Conservation (phyloP, 2,888 invertebrate species). For the Tiliacea citrago region DNA sequence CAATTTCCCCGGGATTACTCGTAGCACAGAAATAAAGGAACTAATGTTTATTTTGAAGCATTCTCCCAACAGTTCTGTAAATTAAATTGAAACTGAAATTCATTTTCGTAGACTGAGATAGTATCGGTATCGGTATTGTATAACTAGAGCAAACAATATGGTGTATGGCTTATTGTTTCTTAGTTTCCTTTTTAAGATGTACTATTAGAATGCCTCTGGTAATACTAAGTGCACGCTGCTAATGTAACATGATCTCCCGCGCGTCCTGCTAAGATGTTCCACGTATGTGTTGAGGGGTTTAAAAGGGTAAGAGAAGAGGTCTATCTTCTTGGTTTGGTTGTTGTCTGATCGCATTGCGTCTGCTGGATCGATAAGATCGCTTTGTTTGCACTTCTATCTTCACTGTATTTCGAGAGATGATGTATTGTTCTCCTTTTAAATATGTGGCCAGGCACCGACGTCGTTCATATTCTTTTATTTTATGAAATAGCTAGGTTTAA, state of each 20-base stretch:
- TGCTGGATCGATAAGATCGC: constrained; percentile 70
- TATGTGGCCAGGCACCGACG: constrained; percentile 24
- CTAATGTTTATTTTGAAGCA: constrained; percentile 54
- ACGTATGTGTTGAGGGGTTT: neutral
- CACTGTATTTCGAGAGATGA: constrained; percentile 48
- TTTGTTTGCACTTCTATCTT: constrained; percentile 73
- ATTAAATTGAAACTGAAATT: constrained; percentile 69
- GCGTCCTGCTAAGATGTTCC: neutral
- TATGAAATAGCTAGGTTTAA: constrained; percentile 25
- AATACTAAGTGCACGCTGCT: constrained; percentile 51
- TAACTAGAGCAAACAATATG: constrained; percentile 69
- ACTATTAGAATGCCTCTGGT: constrained; percentile 62
- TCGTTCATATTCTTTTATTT: constrained; percentile 13
- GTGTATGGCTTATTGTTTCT: constrained; percentile 70
- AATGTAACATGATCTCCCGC: constrained; percentile 51
- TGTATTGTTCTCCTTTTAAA: constrained; percentile 38
- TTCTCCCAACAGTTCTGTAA: constrained; percentile 46
- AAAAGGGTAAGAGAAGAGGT: constrained; percentile 24
- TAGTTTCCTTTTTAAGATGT: constrained; percentile 60
- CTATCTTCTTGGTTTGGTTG: constrained; percentile 58
- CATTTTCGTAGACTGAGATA: constrained; percentile 62
- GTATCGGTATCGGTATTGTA: constrained; percentile 59
- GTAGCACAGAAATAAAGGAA: constrained; percentile 32
- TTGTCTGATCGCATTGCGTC: constrained; percentile 71
- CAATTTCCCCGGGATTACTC: constrained; percentile 42